These are phyloP conservation scores for Agapornis canus DNA, from an alignment of 2,797 vertebrate species.

Conservation along the genomic window DNA sequence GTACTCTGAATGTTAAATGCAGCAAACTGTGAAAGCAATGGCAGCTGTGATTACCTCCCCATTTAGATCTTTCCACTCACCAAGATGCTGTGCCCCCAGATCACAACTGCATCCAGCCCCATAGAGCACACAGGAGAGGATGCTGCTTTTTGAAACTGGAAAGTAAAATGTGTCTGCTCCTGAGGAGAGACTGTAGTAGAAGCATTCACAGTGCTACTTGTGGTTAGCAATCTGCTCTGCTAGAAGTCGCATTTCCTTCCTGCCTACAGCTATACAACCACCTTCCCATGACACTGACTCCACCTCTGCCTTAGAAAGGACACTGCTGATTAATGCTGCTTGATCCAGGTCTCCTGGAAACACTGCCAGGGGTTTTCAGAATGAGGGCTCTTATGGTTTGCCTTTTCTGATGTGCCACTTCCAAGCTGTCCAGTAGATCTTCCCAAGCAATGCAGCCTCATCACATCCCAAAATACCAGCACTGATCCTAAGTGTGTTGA, in stretches of 20 bases:
- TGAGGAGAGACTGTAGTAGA: not conserved
- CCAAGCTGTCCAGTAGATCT: not conserved
- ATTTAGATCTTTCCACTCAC: not conserved
- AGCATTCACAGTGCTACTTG: not conserved
- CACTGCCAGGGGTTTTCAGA: not conserved
- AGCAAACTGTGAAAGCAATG: not conserved
- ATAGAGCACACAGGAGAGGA: not conserved
- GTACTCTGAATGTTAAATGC: not conserved
- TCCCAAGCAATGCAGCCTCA: not conserved
- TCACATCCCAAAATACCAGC: not conserved
- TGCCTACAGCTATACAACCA: conserved; percentile 17
- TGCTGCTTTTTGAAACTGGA: not conserved
- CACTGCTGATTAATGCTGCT: not conserved
- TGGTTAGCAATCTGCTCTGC: not conserved
- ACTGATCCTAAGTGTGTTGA: not conserved
- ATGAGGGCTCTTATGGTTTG: not conserved
- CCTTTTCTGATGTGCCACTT: not conserved
- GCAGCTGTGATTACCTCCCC: not conserved
- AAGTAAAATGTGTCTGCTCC: not conserved
- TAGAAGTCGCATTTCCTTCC: conserved; percentile 69
- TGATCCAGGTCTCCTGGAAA: not conserved
- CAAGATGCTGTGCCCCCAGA: not conserved
- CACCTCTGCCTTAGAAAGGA: conserved; percentile 24
- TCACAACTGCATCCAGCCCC: not conserved
- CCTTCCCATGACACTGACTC: not conserved